phyloP scores from a whole-genome alignment of 2,888 invertebrate species.

The Drosophila anceps region DNA sequence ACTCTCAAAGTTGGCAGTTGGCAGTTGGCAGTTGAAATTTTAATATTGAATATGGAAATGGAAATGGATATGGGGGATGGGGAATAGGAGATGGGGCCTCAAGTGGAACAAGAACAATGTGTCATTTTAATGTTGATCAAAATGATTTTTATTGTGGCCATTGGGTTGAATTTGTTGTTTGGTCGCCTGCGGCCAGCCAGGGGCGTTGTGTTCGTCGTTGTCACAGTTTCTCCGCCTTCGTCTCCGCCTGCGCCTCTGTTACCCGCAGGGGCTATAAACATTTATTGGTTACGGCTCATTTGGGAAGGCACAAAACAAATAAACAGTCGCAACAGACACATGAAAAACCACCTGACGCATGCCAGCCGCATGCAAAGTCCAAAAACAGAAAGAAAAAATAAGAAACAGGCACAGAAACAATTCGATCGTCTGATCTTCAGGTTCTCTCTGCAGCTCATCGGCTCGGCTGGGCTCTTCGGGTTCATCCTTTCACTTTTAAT shows the following conservation, averaged over 20 bases:
- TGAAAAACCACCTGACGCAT: slow-evolving; percentile 47
- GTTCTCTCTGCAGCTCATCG: neutral
- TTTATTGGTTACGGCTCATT: slow-evolving; percentile 80
- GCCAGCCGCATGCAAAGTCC: slow-evolving; percentile 9
- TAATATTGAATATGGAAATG: slow-evolving; percentile 15
- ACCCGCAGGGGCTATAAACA: slow-evolving; percentile 66
- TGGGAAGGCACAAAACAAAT: slow-evolving; percentile 60
- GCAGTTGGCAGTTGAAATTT: slow-evolving; percentile 5
- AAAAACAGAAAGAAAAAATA: neutral
- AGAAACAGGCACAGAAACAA: neutral
- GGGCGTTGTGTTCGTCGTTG: slow-evolving; percentile 26
- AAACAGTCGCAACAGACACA: slow-evolving; percentile 30
- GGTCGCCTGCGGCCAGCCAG: slow-evolving; percentile 30
- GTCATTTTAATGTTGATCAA: slow-evolving; percentile 73
- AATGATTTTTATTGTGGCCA: slow-evolving; percentile 69
- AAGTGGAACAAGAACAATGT: slow-evolving; percentile 56
- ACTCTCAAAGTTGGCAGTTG: slow-evolving; percentile 2
- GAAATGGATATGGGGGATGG: neutral
- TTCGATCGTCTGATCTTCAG: slow-evolving; percentile 31
- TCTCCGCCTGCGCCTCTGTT: slow-evolving; percentile 2
- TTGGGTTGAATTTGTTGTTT: slow-evolving; percentile 31
- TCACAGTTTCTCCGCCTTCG: slow-evolving; percentile 20
- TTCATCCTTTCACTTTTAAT: slow-evolving; percentile 79
- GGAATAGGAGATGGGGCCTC: neutral
- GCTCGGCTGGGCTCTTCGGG: slow-evolving; percentile 39